Conservation (phyloP, 2,113 vertebrate genomes). For the Lycocorax pyrrhopterus region DNA sequence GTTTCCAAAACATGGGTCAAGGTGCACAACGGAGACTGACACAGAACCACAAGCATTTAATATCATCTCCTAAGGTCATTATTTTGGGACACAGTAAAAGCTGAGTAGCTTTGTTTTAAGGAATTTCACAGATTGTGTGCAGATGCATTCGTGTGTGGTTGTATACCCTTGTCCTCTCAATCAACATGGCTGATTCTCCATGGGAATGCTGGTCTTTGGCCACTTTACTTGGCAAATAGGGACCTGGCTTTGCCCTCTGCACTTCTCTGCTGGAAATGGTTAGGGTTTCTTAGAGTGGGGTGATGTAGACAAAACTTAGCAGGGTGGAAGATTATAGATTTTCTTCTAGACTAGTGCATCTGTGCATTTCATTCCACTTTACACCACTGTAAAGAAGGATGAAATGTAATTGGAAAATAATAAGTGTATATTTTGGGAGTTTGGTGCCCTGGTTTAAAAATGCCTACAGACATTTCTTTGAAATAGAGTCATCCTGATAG, state of each 20-base stretch:
- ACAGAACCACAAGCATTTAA: background rate
- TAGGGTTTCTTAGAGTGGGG: background rate
- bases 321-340: background rate
- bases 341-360: background rate
- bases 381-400: background rate
- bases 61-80: background rate
- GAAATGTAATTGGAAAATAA: background rate
- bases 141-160: background rate
- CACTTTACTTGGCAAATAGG: background rate
- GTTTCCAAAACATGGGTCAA: background rate
- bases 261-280: background rate
- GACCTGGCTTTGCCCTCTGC: background rate
- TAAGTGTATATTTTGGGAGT: background rate
- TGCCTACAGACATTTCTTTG: background rate
- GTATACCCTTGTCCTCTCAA: background rate
- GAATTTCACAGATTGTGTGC: background rate
- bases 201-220: background rate
- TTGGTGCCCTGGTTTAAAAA: background rate
- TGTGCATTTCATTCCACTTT: background rate
- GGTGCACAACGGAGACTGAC: background rate
- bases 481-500: background rate
- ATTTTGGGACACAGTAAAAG: background rate
- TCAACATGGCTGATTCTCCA: background rate
- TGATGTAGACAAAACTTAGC: background rate
- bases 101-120: background rate